phyloP scores from a whole-genome alignment of 2,888 invertebrate species.

The Sthenelais limicola region DNA sequence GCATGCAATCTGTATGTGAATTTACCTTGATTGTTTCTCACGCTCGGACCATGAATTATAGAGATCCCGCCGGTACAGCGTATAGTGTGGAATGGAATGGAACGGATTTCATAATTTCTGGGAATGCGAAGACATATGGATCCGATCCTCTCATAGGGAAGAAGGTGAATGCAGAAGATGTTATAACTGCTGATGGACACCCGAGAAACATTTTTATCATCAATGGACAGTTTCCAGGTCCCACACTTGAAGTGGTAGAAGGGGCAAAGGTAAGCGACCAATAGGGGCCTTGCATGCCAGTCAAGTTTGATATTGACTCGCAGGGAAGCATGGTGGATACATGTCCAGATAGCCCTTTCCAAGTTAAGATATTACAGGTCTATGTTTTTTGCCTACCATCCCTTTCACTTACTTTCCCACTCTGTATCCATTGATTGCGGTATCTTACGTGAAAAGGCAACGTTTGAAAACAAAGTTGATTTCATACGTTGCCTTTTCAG shows the following conservation, averaged over 20 bases:
- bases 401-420: no score
- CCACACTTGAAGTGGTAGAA: constrained; percentile 37
- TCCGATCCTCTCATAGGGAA: constrained; percentile 3
- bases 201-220: constrained; percentile 20
- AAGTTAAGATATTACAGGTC: not conserved
- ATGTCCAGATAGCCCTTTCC: not conserved
- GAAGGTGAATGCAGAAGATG: not conserved
- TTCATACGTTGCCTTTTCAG: no score
- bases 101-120: not conserved
- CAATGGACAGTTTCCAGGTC: constrained; percentile 39
- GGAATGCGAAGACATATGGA: not conserved
- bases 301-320: no score
- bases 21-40: not conserved
- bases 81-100: not conserved
- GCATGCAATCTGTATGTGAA: no score
- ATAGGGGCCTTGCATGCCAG: no score
- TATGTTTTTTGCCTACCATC: not conserved
- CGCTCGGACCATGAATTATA: constrained; percentile 2
- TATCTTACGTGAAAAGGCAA: no score
- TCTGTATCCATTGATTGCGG: no score
- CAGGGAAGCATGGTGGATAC: no score
- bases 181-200: constrained; percentile 32
- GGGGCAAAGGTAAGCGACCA: constrained; percentile 31
- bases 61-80: not conserved
- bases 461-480: no score